These are phyloP conservation scores for Apotomis betuletana DNA, from an alignment of 2,888 invertebrate species.

Conservation along the genomic window DNA sequence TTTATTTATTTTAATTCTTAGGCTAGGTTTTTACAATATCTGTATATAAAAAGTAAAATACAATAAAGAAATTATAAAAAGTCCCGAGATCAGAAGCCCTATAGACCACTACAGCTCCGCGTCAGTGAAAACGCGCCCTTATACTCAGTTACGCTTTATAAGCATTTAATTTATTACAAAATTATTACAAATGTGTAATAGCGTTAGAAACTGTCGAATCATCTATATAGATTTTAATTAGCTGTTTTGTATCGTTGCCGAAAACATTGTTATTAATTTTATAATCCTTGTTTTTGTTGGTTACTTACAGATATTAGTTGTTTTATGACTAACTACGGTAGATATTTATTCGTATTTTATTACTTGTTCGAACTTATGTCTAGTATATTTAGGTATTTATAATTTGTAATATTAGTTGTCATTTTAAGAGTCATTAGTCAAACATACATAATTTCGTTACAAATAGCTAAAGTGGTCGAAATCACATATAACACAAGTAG, in stretches of 20 bases:
- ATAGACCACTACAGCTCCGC: too few species aligned
- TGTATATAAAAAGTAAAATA: too few species aligned
- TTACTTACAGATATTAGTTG: not conserved
- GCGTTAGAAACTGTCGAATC: constrained; percentile 1
- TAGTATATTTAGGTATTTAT: not conserved
- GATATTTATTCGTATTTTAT: not conserved
- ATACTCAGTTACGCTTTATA: constrained; percentile 48
- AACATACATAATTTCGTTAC: not conserved
- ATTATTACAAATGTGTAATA: not conserved
- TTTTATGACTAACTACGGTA: not conserved
- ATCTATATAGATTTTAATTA: constrained; percentile 17
- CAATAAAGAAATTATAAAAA: too few species aligned
- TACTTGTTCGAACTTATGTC: not conserved
- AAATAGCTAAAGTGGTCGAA: too few species aligned
- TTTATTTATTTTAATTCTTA: too few species aligned
- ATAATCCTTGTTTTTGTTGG: not conserved
- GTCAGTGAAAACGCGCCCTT: too few species aligned
- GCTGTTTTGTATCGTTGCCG: constrained; percentile 10
- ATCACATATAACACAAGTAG: too few species aligned
- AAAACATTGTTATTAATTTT: constrained; percentile 15
- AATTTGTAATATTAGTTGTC: not conserved
- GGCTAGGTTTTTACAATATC: too few species aligned
- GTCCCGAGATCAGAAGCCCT: too few species aligned
- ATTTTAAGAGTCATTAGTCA: constrained; percentile 26
- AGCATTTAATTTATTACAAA: constrained; percentile 36